Evolutionary conservation across 1,140 invertebrate species (phyloP).

Genomic region (Tetramorium alpestre): DNA sequence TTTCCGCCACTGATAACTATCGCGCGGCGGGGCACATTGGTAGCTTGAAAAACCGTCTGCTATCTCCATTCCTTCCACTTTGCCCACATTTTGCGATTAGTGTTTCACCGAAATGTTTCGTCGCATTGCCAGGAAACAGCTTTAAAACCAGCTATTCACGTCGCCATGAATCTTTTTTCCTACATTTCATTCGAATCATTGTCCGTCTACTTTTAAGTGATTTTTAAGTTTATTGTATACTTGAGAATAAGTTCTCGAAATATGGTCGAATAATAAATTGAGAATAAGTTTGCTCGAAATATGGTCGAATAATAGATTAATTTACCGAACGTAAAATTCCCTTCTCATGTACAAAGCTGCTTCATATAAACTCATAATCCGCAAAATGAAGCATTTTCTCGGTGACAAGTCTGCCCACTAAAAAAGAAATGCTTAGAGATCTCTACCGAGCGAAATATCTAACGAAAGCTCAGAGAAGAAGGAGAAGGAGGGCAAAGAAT

Average conservation of each 20-base stretch:
- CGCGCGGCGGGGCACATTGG: not conserved
- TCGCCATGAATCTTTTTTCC: not conserved
- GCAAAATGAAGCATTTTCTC: constrained; percentile 35
- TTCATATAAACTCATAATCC: constrained; percentile 45
- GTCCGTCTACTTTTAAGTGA: not conserved
- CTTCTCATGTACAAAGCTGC: not conserved
- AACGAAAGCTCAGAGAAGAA: not conserved
- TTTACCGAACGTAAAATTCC: constrained; percentile 13
- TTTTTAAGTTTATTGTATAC: not conserved
- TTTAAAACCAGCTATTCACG: not conserved
- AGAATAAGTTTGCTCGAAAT: not conserved
- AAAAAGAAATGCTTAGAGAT: constrained; percentile 43
- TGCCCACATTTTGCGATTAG: not conserved
- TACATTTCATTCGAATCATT: not conserved
- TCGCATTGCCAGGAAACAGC: not conserved
- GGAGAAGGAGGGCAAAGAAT: not conserved
- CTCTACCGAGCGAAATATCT: constrained; percentile 23
- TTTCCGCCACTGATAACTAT: constrained; percentile 3
- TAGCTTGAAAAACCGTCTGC: not conserved
- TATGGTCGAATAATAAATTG: not conserved
- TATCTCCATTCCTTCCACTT: constrained; percentile 21
- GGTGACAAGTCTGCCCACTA: constrained; percentile 32
- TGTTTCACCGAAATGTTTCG: constrained; percentile 17
- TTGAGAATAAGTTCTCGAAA: not conserved
- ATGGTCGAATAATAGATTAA: constrained; percentile 1